Evolutionary conservation across 1,140 invertebrate species (phyloP), one percentile per base, ranked within the genome.

Genomic region (Zaprionus gabonicus): DNA sequence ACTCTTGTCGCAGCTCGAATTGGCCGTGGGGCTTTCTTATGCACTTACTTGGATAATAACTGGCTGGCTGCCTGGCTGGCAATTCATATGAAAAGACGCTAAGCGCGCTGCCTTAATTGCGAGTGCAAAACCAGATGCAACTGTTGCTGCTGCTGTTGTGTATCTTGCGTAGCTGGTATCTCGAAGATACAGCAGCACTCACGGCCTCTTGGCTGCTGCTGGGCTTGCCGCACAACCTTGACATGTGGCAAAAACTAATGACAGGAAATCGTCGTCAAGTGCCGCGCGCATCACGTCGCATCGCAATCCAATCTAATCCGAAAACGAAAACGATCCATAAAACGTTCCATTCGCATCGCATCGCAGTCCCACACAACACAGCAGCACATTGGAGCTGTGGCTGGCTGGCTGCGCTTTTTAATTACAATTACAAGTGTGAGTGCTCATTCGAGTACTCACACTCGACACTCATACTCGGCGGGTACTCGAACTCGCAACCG

Each of bases 11-110:
- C 23, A 49, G 20, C 46, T 49, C 46, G 44, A 46, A 46, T 59
- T 71, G 62, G 74, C 81, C 81, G 68, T 76, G 69, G 44, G 44
- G 75, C 76, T 82, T 83, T 82, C 62, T 65, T 71, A 59, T 69
- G 66, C 65, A 74, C 70, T 71, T 85, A 90, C 81, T 72, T 83
- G 74, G 81, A 63, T 90, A 87, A 87, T 84, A 87, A 79, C 85
- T 87, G 85, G 84, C 78, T 81, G 13, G 71, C 80, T 58, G 38
- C 38, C 38, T 7, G 38, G 15, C 38, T 41, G 38, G 38, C 38
- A 84, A 88, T 87, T 84, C 81, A 87, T 88, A 84, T 87, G 84
- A 75, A 87, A 87, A 87, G 83, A 87, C 81, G 84, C 76, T 87
- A 75, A 86, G 82, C 80, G 80, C 83, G 64, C 58, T 69, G 80